Percentiles rank a stretch among this genome's conserved stretches.
phyloP scores from a whole-genome alignment of 2,797 vertebrate species.

The Aselliscus stoliczkanus region DNA sequence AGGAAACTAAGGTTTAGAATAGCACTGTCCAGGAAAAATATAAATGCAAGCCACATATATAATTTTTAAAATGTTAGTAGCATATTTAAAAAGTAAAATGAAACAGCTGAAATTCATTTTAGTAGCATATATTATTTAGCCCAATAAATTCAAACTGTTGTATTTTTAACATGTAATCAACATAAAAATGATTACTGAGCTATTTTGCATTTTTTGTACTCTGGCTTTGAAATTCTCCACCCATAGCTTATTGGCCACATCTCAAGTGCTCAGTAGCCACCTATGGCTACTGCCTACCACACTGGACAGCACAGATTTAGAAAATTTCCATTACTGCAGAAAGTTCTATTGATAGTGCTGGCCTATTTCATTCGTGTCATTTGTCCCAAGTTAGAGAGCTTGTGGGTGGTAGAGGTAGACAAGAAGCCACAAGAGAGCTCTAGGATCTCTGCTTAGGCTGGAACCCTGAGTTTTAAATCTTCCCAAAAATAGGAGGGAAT shows the following conservation, averaged over 20 bases:
- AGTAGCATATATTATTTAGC: slow-evolving; percentile 18
- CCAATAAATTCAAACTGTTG: not conserved
- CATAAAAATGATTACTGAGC: not conserved
- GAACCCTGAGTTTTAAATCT: not conserved
- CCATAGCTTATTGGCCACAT: not conserved
- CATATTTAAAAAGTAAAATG: slow-evolving; percentile 1
- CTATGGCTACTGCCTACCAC: not conserved
- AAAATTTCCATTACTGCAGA: not conserved
- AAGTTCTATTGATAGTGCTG: not conserved
- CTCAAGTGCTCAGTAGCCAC: not conserved
- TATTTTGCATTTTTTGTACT: not conserved
- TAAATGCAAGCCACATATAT: not conserved
- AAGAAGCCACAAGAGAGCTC: slow-evolving; percentile 24
- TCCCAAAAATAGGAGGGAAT: not conserved
- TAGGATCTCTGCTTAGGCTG: not conserved
- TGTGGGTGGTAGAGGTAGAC: not conserved
- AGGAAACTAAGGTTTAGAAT: slow-evolving; percentile 18
- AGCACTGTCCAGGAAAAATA: slow-evolving; percentile 3
- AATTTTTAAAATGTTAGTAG: not conserved
- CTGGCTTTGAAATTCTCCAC: not conserved
- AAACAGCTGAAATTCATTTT: slow-evolving; percentile 14
- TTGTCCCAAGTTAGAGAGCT: not conserved
- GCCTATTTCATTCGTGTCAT: not conserved
- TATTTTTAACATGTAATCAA: not conserved
- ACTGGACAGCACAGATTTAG: not conserved